These are phyloP conservation scores for Climacteris rufus DNA, from an alignment of 2,113 vertebrate genomes.

Conservation along the genomic window DNA sequence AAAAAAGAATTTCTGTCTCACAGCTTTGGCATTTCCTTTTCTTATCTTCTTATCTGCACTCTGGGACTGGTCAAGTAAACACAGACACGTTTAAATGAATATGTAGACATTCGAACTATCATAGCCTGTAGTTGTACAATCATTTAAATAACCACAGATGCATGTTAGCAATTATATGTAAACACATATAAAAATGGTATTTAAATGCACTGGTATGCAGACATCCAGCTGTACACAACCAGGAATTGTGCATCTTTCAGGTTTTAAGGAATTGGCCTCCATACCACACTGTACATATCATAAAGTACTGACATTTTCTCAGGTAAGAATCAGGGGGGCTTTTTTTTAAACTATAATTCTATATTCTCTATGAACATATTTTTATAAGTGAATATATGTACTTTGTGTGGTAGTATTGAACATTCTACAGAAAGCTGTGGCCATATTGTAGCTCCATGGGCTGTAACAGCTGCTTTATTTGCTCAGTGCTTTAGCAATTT, in stretches of 20 bases:
- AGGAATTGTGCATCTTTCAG: neutral
- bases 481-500: neutral
- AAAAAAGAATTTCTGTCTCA: neutral
- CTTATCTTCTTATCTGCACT: neutral
- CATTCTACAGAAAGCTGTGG: neutral
- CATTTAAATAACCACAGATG: neutral
- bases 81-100: neutral
- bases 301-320: neutral
- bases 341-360: neutral
- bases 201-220: neutral
- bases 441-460: neutral
- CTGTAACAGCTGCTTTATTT: neutral
- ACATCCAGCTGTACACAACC: neutral
- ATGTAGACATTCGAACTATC: neutral
- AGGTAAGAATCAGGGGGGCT: neutral
- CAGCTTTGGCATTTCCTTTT: neutral
- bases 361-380: neutral
- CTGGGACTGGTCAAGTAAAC: neutral
- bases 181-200: neutral
- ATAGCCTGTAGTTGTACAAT: neutral
- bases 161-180: neutral
- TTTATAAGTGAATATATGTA: neutral
- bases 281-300: neutral
- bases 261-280: neutral
- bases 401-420: neutral